phyloP scores from a whole-genome alignment of 2,797 vertebrate species.

The Orestias chungarensis region DNA sequence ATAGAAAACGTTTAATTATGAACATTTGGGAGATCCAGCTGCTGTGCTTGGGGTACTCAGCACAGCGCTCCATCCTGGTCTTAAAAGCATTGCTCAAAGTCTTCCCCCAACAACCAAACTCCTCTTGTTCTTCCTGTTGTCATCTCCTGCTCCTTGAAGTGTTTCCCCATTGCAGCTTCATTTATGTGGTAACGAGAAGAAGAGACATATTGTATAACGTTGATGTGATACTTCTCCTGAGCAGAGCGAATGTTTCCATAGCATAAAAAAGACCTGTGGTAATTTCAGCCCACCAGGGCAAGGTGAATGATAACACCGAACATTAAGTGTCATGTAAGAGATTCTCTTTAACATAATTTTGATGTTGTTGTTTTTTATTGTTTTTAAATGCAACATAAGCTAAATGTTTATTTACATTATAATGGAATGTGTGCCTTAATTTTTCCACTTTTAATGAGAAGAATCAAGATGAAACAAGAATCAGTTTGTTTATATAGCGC shows the following conservation, averaged over 20 bases:
- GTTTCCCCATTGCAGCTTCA: conserved; percentile 55
- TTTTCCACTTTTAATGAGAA: not conserved
- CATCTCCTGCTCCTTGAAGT: conserved; percentile 41
- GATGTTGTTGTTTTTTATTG: not conserved
- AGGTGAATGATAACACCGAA: not conserved
- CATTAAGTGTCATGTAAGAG: not conserved
- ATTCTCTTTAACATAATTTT: not conserved
- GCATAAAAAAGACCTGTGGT: not conserved
- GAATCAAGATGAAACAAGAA: too few species aligned
- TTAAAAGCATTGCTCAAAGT: conserved; percentile 73
- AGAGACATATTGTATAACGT: conserved; percentile 12
- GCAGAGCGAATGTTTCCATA: conserved; percentile 9
- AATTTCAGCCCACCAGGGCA: not conserved
- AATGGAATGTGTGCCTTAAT: not conserved
- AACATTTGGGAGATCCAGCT: conserved; percentile 91
- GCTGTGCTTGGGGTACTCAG: conserved; percentile 80
- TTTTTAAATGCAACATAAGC: not conserved
- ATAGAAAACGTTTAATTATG: conserved; percentile 95
- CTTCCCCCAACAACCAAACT: conserved; percentile 61
- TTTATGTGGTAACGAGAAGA: conserved; percentile 51
- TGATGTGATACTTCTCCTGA: conserved; percentile 21
- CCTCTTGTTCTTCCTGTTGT: conserved; percentile 47
- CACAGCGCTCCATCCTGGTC: conserved; percentile 77
- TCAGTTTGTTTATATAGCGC: too few species aligned
- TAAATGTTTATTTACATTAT: not conserved